A percentile compares a stretch with the other conserved stretches of the same genome.
phyloP scores from a whole-genome alignment of 2,888 invertebrate species.

The Podotricha telesiphe region DNA sequence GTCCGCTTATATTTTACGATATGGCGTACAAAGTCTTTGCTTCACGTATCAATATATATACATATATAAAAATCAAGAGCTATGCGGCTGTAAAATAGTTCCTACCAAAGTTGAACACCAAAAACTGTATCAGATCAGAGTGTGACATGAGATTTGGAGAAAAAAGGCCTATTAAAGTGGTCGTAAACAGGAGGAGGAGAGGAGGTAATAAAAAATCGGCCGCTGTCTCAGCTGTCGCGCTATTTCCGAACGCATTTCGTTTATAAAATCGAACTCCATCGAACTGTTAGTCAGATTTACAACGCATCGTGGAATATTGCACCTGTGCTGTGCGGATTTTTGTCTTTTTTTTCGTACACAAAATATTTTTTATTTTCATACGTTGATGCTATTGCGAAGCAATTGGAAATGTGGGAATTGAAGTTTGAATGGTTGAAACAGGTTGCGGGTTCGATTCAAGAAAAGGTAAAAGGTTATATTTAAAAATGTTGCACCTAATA shows the following conservation, averaged over 20 bases:
- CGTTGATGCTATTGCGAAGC: too few species aligned
- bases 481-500: too few species aligned
- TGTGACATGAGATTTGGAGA: constrained; percentile 69
- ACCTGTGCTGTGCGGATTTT: constrained; percentile 40
- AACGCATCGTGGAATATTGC: constrained; percentile 42
- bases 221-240: constrained; percentile 82
- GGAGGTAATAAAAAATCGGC: constrained; percentile 79
- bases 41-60: background rate
- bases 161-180: constrained; percentile 80
- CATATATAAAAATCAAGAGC: constrained; percentile 2
- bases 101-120: constrained; percentile 66
- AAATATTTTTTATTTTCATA: constrained; percentile 3
- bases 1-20: too few species aligned
- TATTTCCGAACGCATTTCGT: constrained; percentile 74
- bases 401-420: too few species aligned
- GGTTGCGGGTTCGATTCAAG: too few species aligned
- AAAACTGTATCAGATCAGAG: constrained; percentile 68
- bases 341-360: constrained; percentile 11
- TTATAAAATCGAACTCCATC: constrained; percentile 81
- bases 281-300: constrained; percentile 56
- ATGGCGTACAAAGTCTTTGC: too few species aligned
- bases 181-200: constrained; percentile 81
- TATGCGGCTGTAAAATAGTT: constrained; percentile 45
- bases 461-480: too few species aligned
- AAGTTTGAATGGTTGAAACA: too few species aligned